Evolutionary conservation across 2,797 vertebrate genomes (phyloP).

Genomic region (Trichosurus vulpecula): DNA sequence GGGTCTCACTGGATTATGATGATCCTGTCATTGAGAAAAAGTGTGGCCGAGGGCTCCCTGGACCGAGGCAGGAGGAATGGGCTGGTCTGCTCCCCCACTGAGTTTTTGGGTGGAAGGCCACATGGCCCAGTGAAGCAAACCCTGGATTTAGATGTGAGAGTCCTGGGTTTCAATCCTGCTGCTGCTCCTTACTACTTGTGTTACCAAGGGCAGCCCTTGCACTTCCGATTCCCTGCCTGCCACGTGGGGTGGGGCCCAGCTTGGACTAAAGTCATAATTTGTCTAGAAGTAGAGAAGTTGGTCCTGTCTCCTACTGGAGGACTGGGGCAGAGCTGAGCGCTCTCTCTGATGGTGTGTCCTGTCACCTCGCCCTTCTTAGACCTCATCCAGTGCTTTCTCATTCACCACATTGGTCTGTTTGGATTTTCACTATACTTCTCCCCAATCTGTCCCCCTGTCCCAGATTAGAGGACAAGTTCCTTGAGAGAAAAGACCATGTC

Average conservation of each 20-base stretch:
- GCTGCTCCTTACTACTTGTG: neutral
- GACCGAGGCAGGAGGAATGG: neutral
- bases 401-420: neutral
- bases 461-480: neutral
- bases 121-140: neutral
- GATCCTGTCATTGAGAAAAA: neutral
- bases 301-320: constrained; percentile 49
- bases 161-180: neutral
- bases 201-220: neutral
- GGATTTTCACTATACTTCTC: neutral
- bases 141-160: neutral
- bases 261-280: neutral
- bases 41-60: neutral
- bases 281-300: neutral
- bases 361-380: neutral
- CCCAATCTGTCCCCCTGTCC: neutral
- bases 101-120: neutral
- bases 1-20: neutral
- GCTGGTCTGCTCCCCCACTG: neutral
- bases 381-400: neutral
- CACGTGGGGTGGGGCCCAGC: neutral
- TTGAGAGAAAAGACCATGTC: neutral
- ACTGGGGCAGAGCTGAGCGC: neutral
- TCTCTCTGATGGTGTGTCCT: neutral
- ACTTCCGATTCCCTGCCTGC: neutral